These are phyloP conservation scores for Himalopsyche kuldschensis DNA, from an alignment of 2,888 invertebrate genomes.

Conservation along the genomic window DNA sequence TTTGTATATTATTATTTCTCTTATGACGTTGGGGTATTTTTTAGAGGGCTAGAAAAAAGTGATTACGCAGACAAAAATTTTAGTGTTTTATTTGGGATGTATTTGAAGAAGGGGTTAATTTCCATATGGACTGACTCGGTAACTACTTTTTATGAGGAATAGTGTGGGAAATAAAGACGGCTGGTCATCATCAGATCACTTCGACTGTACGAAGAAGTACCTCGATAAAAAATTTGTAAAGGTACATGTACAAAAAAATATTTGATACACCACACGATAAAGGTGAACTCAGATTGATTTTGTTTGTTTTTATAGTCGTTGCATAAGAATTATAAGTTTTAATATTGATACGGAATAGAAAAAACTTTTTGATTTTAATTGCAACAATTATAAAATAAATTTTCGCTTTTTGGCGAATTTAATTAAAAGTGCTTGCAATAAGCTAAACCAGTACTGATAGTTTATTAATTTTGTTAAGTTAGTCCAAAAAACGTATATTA, in stretches of 20 bases:
- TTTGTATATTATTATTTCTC: slow-evolving; percentile 29
- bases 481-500: no score
- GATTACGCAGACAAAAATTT: slow-evolving; percentile 24
- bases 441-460: no score
- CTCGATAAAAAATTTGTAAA: not conserved
- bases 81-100: slow-evolving; percentile 15
- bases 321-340: no score
- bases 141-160: not conserved
- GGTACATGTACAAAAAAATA: not conserved
- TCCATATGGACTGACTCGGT: slow-evolving; percentile 22
- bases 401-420: no score
- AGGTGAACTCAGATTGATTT: not conserved
- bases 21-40: slow-evolving; percentile 22
- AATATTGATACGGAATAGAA: no score
- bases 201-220: not conserved
- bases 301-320: not conserved
- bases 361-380: no score
- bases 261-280: not conserved
- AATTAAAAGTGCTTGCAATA: no score
- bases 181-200: not conserved
- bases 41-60: slow-evolving; percentile 24
- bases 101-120: slow-evolving; percentile 23
- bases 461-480: no score
- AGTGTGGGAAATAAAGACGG: not conserved
- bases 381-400: no score